A percentile compares a stretch with the other conserved stretches of the same genome.
phyloP scores from a whole-genome alignment of 2,113 vertebrate genomes.

The Urocynchramus pylzowi region DNA sequence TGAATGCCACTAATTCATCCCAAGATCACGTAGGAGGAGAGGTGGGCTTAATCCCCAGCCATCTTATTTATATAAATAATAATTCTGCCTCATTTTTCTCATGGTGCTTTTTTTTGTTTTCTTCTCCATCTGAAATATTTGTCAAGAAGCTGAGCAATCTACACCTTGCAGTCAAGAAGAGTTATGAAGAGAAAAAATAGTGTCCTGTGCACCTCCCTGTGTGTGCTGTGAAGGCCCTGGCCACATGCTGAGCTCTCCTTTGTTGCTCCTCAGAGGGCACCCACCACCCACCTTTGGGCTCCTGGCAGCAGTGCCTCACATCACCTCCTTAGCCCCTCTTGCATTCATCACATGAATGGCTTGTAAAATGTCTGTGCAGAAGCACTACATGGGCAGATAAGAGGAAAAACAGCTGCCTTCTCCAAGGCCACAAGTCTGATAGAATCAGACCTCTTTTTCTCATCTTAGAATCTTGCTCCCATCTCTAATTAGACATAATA shows the following conservation, averaged over 20 bases:
- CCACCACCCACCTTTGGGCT: rapidly evolving
- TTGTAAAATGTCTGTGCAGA: background rate
- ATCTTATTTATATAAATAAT: background rate
- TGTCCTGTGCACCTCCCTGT: background rate
- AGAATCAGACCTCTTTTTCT: constrained; percentile 9
- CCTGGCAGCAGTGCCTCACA: background rate
- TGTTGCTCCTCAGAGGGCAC: rapidly evolving
- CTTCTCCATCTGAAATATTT: background rate
- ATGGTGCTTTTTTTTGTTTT: background rate
- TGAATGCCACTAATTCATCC: background rate
- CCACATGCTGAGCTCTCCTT: background rate
- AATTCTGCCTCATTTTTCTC: background rate
- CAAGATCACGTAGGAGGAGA: background rate
- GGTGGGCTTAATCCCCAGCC: background rate
- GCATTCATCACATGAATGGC: background rate
- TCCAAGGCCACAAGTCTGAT: background rate
- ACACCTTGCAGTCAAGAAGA: background rate
- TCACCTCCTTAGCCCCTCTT: background rate
- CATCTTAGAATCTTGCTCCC: background rate
- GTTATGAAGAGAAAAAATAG: background rate
- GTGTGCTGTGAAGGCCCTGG: background rate
- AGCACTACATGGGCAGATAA: background rate
- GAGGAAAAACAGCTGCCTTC: background rate
- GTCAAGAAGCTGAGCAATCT: background rate
- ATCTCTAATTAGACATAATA: constrained; percentile 52